Base-by-base conservation (phyloP, 2,113 vertebrate species). In the Cyanistes caeruleus region DNA sequence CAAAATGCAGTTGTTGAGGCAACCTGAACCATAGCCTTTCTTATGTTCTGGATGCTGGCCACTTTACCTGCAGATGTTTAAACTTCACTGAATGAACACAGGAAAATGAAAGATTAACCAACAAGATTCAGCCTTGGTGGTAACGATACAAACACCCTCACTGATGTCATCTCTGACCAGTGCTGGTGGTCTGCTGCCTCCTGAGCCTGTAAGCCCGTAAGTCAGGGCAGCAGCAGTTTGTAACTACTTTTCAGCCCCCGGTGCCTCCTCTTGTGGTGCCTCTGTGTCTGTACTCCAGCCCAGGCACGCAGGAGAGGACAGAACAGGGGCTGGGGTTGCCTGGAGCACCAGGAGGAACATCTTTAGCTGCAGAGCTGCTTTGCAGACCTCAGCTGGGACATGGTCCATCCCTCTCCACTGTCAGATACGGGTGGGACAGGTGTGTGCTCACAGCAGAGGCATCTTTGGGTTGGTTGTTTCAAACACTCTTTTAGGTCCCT, bases 161-260 rank as follows among this genome's bases (percentile, higher is more conserved):
- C 14, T 55, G 31, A 10, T 24, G 27, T 81, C 25, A 52, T 52
- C 58, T 78, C 31, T 73, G 65, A 33, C 30, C 28, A 33, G 11
- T 51, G 46, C 53, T 52, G 24, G 31, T 84, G 62, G 65, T 53
- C 31, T 79, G 3, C 37, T 77, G n/a, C 37, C 43, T 68, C 65
- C 33, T 37, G 41, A 84, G 67, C 41, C 72, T 35, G 35, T 41
- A 27, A 52, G 28, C 11, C 7, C 5, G 5, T 59, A 20, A 31
- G 13, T 53, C 49, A 22, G n/a, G 44, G 28, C n/a, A 79, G 64
- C 35, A 72, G 24, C 39, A 41, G 12, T 20, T 5, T 59, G 43
- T 28, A 60, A 18, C n/a, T 60, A 5, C 20, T 8, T 1, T 64
- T 74, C 41, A 77, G 3, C 16, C 10, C 16, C 21, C 0, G 0